Percentiles rank a stretch among this genome's conserved stretches.
phyloP scores from a whole-genome alignment of 2,113 vertebrate species.

The Salvator merianae region DNA sequence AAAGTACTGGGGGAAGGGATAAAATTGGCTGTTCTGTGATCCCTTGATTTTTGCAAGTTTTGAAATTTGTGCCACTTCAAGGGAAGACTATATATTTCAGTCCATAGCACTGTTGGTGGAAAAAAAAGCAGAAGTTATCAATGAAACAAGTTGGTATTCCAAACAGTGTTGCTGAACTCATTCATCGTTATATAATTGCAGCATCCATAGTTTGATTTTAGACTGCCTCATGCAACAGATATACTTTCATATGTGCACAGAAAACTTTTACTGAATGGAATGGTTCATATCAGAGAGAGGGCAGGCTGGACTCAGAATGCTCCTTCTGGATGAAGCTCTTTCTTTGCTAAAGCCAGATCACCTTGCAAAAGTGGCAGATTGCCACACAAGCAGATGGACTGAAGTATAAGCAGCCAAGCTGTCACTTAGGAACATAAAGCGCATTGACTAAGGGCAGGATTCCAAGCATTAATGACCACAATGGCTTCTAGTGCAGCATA shows the following conservation, averaged over 20 bases:
- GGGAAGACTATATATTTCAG: no score
- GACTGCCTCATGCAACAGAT: neutral
- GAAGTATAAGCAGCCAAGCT: conserved; percentile 32
- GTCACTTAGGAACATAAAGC: conserved; percentile 46
- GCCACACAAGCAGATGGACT: conserved; percentile 66
- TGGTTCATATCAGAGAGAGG: neutral
- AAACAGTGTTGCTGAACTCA: neutral
- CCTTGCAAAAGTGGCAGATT: conserved; percentile 58
- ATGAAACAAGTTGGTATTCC: neutral
- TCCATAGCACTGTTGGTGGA: no score
- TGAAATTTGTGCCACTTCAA: no score
- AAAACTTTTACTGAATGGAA: neutral
- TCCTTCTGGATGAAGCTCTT: conserved; percentile 16
- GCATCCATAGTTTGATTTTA: neutral
- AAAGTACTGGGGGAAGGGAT: no score
- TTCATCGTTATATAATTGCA: neutral
- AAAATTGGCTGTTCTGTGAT: no score
- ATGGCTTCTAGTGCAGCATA: conserved; percentile 33
- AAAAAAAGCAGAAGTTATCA: neutral
- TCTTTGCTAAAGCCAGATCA: conserved; percentile 52
- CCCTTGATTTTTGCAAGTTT: no score
- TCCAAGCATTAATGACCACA: conserved; percentile 45
- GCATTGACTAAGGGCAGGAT: conserved; percentile 49
- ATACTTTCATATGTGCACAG: neutral
- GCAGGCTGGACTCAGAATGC: neutral